Base-by-base conservation (phyloP, 1,140 invertebrate genomes). In the Anagrus nilaparvatae region DNA sequence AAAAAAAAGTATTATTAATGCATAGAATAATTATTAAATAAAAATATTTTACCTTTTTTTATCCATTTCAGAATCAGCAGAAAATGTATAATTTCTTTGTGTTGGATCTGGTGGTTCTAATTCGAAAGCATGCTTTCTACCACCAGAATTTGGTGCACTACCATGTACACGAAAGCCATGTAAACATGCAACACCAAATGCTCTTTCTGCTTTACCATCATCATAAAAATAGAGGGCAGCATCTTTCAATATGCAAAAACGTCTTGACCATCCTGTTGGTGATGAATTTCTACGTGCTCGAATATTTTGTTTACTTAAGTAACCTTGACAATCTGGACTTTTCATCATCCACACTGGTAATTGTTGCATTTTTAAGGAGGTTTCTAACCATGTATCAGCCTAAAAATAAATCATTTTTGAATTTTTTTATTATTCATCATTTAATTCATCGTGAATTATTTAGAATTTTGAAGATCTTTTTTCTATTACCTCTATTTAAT, bases 211-310 rank as follows among this genome's bases (percentile, higher is more conserved):
- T 57, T 84, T 84, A 10, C 78, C 79, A 60, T 92, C 87, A 51
- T 82, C 81, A 67, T 93, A 97, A 67, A 95, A 93, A 69, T 93
- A 97, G 9, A 97, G 72, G 53, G 87, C 92, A 31, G 91, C 92
- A 65, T 96, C 90, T 64, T 96, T 96, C 5, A 97, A 74, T 16
- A 97, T 84, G 70, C 92, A 96, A 70, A 93, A 96, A 31, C 91
- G 75, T 53, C 84, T 80, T 43, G 82, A 84, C 91, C 91, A 97
- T 17, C 63, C 63, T 16, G 62, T 64, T 8, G 65, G 63, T 27
- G 66, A 65, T 2, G 61, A 33, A 74, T 81, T 67, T 84, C 88
- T 79, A 72, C 82, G 61, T 75, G 81, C 51, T 64, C 82, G 58
- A 87, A 62, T 59, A 18, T 69, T 63, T 42, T 67, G 75, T 63